A percentile compares a stretch with the other conserved stretches of the same genome.
These are phyloP conservation scores for Tiphia femorata DNA, from an alignment of 2,888 invertebrate species.

Conservation along the genomic window DNA sequence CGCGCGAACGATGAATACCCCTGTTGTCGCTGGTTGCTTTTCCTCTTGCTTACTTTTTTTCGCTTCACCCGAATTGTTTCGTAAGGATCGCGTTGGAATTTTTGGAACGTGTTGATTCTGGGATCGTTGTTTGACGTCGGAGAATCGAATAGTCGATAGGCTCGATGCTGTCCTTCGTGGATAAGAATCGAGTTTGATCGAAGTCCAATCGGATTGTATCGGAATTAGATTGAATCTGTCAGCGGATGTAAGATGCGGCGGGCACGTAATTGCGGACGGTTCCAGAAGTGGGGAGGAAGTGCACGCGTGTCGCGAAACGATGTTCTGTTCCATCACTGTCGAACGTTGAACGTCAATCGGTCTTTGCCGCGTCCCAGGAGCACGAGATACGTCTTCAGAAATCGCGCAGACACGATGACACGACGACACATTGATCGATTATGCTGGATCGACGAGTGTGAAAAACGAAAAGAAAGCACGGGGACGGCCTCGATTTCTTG, in stretches of 20 bases:
- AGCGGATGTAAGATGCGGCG: no score
- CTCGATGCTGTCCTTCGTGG: no score
- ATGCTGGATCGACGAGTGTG: constrained; percentile 17
- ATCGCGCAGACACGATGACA: constrained; percentile 24
- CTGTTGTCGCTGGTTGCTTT: no score
- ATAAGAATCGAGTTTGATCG: no score
- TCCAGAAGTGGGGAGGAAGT: no score
- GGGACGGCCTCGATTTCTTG: constrained; percentile 1
- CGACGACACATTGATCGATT: constrained; percentile 30
- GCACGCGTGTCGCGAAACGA: constrained; percentile 25
- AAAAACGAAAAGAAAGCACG: constrained; percentile 2
- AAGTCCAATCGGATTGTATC: no score
- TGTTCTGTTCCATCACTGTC: constrained; percentile 42
- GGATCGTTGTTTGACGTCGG: no score
- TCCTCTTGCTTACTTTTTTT: constrained; percentile 22
- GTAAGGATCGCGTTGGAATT: not conserved
- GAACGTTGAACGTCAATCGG: constrained; percentile 37
- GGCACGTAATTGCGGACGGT: no score
- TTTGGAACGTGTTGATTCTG: not conserved
- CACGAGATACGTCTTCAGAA: constrained; percentile 28
- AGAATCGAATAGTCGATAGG: no score
- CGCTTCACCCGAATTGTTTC: constrained; percentile 10
- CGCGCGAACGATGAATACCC: constrained; percentile 15
- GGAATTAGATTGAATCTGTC: no score
- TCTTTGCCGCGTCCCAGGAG: constrained; percentile 32